These are phyloP conservation scores for Terrapene triunguis DNA, from an alignment of 2,113 vertebrate species.

Conservation along the genomic window DNA sequence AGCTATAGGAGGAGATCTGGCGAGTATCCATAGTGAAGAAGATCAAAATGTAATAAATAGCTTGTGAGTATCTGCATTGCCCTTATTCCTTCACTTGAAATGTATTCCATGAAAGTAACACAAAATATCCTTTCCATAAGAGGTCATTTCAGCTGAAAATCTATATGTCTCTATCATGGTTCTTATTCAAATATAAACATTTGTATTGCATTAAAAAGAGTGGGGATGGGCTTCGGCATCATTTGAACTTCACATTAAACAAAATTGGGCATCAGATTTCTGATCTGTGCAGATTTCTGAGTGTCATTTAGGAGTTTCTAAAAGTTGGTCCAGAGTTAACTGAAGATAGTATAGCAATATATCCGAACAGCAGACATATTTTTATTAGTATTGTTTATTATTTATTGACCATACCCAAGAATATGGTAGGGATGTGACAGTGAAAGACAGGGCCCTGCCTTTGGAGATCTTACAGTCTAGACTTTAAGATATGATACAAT, in stretches of 20 bases:
- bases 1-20: constrained; percentile 88
- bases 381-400: background rate
- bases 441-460: background rate
- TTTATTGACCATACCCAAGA: background rate
- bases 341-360: background rate
- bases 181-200: background rate
- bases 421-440: background rate
- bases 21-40: constrained; percentile 82
- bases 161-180: background rate
- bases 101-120: accelerated
- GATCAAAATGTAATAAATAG: constrained; percentile 73
- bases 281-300: background rate
- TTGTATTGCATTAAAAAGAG: background rate
- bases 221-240: background rate
- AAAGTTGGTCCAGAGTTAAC: background rate
- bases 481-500: background rate
- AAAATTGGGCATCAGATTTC: background rate
- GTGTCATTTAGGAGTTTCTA: background rate
- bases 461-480: background rate
- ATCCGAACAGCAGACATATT: background rate
- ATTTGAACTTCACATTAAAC: background rate
- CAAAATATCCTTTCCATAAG: background rate
- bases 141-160: background rate
- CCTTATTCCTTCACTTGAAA: background rate
- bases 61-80: constrained; percentile 66